Base-by-base conservation (phyloP, 2,888 invertebrate species). In the Aromia moschata region DNA sequence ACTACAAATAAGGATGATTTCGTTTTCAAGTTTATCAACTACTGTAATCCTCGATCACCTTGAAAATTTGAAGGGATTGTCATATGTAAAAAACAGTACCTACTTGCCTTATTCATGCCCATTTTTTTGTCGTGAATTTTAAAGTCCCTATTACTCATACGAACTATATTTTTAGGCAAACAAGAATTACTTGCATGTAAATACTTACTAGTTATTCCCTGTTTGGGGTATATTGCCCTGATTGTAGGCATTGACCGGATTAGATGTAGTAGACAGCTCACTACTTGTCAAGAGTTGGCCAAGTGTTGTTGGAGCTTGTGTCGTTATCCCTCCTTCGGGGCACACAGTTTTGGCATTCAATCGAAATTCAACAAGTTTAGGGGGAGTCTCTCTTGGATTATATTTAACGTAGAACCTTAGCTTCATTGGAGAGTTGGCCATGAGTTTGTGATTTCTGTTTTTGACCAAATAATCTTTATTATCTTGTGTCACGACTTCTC, bases 331-430 rank as follows among this genome's bases (percentile, higher is more conserved):
- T 4, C 62, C 60, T 58, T 67, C 70, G 0, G 84, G 84, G 69
- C 87, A 87, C 5, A 87, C 85, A 47, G 85, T 84, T 60, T 84
- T 80, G 0, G 87, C 87, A 59, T 88, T 88, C 18, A 87, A 75
- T 33, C 68, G 60, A 17, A 73, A 62, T 5, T 52, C 55, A 1
- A 61, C 45, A 4, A 74, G 20, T 40, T 60, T 52, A 2, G 81
- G 82, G 0, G 87, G 86, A 0, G 82, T 77, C 38, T 82, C 81
- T 43, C 79, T 82, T 1, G 82, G 79, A 67, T 85, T 84, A 76
- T 84, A 87, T 59, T 85, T 85, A 0, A 87, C 83, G 76, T 86
- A 87, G 77, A 88, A 86, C 2, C 86, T 77, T 10, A 87, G 81
- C 0, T 83, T 78, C 1, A 82, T 77, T 0, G 85, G 83, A 0